These are phyloP conservation scores for Felis catus DNA, from an alignment of 2,113 vertebrate species.

Conservation along the genomic window DNA sequence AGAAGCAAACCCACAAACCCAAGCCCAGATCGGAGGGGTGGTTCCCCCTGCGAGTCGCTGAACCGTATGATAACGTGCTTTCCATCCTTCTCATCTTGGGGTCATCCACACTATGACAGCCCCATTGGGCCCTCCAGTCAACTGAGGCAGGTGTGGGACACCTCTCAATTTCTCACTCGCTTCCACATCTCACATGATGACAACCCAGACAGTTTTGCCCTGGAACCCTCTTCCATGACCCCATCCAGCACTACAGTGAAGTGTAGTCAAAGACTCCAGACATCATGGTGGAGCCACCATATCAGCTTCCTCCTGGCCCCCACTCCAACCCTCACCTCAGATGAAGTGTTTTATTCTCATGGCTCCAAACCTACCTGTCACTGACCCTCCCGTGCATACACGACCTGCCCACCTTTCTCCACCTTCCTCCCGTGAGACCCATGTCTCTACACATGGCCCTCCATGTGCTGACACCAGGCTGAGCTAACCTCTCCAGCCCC, in stretches of 20 bases:
- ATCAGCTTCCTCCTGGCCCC: not conserved
- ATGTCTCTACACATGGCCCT: not conserved
- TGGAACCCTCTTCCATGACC: not conserved
- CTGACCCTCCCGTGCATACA: not conserved
- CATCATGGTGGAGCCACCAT: not conserved
- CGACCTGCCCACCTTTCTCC: not conserved
- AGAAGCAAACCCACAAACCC: not conserved
- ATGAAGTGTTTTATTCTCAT: not conserved
- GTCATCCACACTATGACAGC: not conserved
- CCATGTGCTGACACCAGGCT: not conserved
- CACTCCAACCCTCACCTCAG: too few species aligned
- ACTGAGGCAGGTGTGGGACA: not conserved
- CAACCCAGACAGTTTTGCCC: not conserved
- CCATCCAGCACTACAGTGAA: not conserved
- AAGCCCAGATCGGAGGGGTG: not conserved
- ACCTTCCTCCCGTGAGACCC: not conserved
- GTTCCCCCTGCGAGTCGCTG: not conserved
- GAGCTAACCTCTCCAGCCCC: too few species aligned
- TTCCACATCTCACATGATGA: not conserved
- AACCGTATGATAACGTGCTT: not conserved
- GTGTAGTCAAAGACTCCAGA: not conserved
- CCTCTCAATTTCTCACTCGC: not conserved
- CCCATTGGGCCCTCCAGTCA: not conserved
- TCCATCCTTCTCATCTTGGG: not conserved
- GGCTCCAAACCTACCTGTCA: not conserved